Evolutionary conservation across 2,113 vertebrate species (phyloP), one percentile per base, ranked within the genome.

Genomic region (Cyrtonyx montezumae): DNA sequence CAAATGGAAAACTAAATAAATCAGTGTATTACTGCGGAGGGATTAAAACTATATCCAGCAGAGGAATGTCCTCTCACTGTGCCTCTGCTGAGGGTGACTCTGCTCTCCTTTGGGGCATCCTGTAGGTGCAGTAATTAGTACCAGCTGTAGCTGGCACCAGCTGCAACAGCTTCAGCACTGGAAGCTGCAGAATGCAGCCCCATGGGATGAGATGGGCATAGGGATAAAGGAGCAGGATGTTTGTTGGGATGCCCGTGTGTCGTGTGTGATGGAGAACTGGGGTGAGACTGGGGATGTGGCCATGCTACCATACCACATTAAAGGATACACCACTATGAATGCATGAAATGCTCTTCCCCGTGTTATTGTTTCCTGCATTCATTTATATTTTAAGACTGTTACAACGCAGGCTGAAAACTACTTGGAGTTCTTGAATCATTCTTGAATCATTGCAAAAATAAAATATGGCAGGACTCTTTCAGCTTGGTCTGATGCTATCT

Each of bases 171-270:
- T 78, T 45, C 49, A 65, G 9, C 40, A 51, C 48, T 1, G 2
- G 40, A 58, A 49, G 17, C 43, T 61, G 43, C 74, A 59, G 37
- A 48, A 56, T 49, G 32, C 15, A 56, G 30, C 9, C 20, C 73
- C n/a, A 55, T 15, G 58, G 40, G 66, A 25, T 43, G 84, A 30
- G 5, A 5, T 0, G 1, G 51, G n/a, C 0, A 0, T 14, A 8
- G 15, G 68, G 67, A 19, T 62, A 40, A 66, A 79, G 78, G 66
- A 84, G 69, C 53, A 87, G 45, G 13, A 73, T 7, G 28, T 0
- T 0, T 59, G 71, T 76, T 48, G 70, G 43, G 62, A 59, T 20
- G 78, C 79, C 76, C 78, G 63, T 86, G 75, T 2, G 0, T 17
- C 45, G 78, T 3, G 0, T 8, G 28, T 26, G 61, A 69, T 51